Evolutionary conservation across 35 echinoderm and acorn worm species (phyloP).

Genomic region (Heliocidaris erythrogramma): DNA sequence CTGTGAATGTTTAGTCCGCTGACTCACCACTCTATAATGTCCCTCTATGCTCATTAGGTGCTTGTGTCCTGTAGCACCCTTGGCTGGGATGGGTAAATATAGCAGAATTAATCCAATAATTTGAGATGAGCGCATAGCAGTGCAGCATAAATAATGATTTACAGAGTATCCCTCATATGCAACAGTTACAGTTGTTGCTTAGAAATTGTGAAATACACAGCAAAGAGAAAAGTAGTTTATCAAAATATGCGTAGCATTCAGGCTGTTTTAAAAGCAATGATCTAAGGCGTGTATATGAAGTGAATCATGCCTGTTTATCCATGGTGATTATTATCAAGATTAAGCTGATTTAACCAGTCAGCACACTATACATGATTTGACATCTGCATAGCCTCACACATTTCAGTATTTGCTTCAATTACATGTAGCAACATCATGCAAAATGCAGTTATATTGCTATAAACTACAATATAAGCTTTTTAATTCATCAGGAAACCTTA

Average conservation of each 20-base stretch:
- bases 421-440: no score
- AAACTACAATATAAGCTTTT: no score
- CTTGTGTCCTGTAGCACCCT: not conserved
- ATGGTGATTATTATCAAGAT: no score
- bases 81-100: not conserved
- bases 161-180: not conserved
- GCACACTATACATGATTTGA: no score
- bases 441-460: no score
- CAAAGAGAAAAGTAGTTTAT: not conserved
- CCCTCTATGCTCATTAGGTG: not conserved
- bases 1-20: not conserved
- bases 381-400: no score
- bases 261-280: no score
- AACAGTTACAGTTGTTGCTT: not conserved
- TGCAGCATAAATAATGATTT: not conserved
- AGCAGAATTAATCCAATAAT: conserved; percentile 3
- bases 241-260: not conserved
- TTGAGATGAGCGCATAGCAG: not conserved
- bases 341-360: no score
- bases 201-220: not conserved
- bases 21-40: conserved; percentile 10
- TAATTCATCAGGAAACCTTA: no score
- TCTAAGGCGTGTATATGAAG: no score
- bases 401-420: no score
- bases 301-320: no score